Conservation (phyloP, 2,888 invertebrate genomes). For the Aporophyla lueneburgensis region DNA sequence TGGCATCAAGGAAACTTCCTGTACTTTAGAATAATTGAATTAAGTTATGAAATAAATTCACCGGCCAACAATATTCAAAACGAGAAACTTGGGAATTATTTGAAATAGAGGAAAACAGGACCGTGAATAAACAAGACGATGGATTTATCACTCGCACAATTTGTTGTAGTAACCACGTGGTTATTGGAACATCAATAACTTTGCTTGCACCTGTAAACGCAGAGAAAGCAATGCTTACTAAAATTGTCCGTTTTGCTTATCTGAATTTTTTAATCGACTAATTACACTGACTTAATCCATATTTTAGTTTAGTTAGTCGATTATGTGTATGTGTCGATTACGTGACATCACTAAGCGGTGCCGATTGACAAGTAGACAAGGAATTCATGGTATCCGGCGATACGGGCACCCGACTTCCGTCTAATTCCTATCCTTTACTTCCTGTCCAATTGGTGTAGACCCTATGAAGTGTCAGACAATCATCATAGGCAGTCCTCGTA, state of each 20-base stretch:
- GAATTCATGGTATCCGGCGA: no score
- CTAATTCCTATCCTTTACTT: no score
- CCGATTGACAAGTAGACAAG: no score
- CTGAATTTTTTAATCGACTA: no score
- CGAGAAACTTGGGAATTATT: constrained; percentile 53
- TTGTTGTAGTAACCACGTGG: neutral
- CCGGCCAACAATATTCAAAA: constrained; percentile 53
- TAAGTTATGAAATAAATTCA: constrained; percentile 60
- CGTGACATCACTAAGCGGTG: no score
- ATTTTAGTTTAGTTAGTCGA: no score
- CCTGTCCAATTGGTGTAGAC: no score
- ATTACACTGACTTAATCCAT: no score
- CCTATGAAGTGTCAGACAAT: no score
- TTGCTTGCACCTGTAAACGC: neutral
- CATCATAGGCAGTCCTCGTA: no score
- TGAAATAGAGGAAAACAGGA: constrained; percentile 31
- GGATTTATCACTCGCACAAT: constrained; percentile 21
- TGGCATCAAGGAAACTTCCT: constrained; percentile 35
- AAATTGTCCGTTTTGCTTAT: neutral
- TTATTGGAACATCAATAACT: neutral
- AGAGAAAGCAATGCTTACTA: neutral
- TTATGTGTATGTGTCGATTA: no score
- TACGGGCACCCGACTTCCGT: no score
- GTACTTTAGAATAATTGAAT: constrained; percentile 62
- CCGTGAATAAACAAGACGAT: constrained; percentile 41